Conservation (phyloP, 2,797 vertebrate genomes). For the Scolopax rusticola region DNA sequence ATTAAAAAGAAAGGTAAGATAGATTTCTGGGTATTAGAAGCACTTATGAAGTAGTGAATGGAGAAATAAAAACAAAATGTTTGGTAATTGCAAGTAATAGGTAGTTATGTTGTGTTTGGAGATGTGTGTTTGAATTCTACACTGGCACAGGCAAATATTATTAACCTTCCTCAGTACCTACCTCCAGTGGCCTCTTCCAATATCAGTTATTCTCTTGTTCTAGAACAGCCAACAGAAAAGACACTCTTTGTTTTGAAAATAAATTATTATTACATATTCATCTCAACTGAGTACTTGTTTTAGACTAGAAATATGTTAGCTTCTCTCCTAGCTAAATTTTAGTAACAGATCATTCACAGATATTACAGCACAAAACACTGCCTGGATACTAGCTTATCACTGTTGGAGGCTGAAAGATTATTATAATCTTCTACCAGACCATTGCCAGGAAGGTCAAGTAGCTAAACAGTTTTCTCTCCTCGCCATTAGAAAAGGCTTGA, state of each 20-base stretch:
- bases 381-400: constrained; percentile 48
- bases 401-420: constrained; percentile 60
- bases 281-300: not conserved
- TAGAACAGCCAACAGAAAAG: not conserved
- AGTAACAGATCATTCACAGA: constrained; percentile 40
- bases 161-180: not conserved
- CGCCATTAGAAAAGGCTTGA: constrained; percentile 22
- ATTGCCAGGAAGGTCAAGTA: constrained; percentile 63
- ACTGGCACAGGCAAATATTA: not conserved
- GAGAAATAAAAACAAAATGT: not conserved
- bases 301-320: not conserved
- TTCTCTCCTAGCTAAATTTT: constrained; percentile 23
- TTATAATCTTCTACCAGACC: constrained; percentile 59
- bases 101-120: not conserved
- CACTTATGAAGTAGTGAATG: not conserved
- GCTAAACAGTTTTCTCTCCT: constrained; percentile 22
- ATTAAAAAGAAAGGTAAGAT: not conserved
- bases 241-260: not conserved
- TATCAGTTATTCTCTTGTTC: not conserved
- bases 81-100: not conserved
- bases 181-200: not conserved
- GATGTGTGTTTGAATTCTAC: not conserved
- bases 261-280: not conserved
- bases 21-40: not conserved
- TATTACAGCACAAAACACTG: constrained; percentile 35